Conservation (phyloP, 2,888 invertebrate genomes). For the Tipula confusa region DNA sequence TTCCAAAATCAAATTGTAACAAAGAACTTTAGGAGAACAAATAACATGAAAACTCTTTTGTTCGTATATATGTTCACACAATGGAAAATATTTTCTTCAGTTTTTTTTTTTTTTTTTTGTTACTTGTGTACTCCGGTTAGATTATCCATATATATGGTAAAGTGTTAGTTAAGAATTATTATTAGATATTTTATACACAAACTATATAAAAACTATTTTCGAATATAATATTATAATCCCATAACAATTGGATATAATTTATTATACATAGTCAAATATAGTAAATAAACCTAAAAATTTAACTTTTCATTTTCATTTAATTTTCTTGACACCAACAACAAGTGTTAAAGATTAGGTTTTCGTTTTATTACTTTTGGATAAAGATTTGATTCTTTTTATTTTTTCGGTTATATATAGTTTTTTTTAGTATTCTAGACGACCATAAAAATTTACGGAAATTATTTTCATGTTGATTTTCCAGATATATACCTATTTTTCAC, state of each 20-base stretch:
- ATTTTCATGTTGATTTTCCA: neutral
- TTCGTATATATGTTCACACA: neutral
- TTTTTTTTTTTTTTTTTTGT: neutral
- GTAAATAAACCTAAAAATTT: neutral
- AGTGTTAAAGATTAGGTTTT: slow-evolving; percentile 17
- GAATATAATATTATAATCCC: neutral
- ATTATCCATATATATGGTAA: neutral
- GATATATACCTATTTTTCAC: neutral
- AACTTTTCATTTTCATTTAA: neutral
- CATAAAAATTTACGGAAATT: neutral
- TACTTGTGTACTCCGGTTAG: neutral
- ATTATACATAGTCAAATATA: neutral
- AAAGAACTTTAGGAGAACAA: neutral
- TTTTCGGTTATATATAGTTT: neutral
- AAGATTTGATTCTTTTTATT: neutral
- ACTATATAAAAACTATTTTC: neutral
- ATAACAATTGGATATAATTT: slow-evolving; percentile 25
- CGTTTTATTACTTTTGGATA: slow-evolving; percentile 9
- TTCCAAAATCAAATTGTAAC: neutral
- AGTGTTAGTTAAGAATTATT: slow-evolving; percentile 25
- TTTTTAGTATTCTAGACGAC: neutral
- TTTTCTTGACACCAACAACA: neutral
- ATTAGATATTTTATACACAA: neutral
- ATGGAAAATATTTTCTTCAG: neutral
- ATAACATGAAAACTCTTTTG: neutral